Evolutionary conservation across 2,797 vertebrate species (phyloP).

Genomic region (Ibycter americanus): DNA sequence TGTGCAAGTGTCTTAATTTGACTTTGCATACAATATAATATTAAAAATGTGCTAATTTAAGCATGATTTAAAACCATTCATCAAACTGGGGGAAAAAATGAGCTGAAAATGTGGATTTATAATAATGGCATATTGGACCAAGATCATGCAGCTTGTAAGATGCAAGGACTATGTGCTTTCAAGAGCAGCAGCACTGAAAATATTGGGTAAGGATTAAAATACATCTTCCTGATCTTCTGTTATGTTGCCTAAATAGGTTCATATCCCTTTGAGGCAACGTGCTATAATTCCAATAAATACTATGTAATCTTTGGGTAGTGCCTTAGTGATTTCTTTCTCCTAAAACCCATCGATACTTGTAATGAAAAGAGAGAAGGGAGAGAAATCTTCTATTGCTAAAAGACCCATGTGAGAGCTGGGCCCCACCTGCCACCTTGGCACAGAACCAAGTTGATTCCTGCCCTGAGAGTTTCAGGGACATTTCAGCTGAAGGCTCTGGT

Average conservation of each 20-base stretch:
- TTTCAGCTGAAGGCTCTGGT: not conserved
- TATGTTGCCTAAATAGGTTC: not conserved
- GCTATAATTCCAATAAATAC: conserved; percentile 6
- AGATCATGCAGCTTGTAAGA: not conserved
- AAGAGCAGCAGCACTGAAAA: not conserved
- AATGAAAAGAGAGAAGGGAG: not conserved
- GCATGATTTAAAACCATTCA: not conserved
- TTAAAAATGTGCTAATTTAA: not conserved
- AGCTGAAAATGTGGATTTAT: not conserved
- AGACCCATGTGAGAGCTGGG: not conserved
- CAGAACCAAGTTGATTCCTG: not conserved
- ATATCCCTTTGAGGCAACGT: not conserved
- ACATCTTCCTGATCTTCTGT: conserved; percentile 1
- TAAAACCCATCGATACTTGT: not conserved
- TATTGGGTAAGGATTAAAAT: not conserved
- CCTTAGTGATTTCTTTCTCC: not conserved
- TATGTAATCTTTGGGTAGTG: not conserved
- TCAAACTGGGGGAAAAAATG: not conserved
- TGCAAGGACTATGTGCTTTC: not conserved
- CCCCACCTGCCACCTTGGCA: not conserved
- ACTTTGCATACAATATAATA: not conserved
- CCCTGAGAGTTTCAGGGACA: not conserved
- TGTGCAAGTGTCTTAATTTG: not conserved
- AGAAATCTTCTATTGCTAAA: not conserved
- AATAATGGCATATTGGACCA: not conserved